Base-by-base conservation (phyloP, 2,113 vertebrate genomes). In the Aix galericulata region DNA sequence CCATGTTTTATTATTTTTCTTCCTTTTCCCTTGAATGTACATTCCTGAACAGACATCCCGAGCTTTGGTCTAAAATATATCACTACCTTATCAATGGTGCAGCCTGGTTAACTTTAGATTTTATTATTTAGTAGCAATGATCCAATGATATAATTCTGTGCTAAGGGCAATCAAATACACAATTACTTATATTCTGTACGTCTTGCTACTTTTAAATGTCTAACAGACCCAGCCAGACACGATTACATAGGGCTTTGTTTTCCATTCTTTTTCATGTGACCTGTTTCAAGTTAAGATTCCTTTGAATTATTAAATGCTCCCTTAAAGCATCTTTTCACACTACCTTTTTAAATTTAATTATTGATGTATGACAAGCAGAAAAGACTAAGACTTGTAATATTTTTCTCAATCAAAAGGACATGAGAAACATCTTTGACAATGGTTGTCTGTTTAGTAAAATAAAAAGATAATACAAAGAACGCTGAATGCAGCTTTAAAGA, bases 241-340 rank as follows among this genome's bases (percentile, higher is more conserved):
- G 60, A 89, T 82, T 82, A 95, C 46, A 82, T 0, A 60, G 60
- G 77, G 96, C 86, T 97, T 97, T 95, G 86, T 96, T 98, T 97
- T 94, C 76, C 31, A 86, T 89, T 97, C 92, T 97, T 97, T 96
- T 95, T 96, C 92, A 96, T 85, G 89, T 96, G 93, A 97, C 94
- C 96, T 95, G 71, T 96, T 97, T 98, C 94, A 97, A 96, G 92
- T 96, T 96, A 98, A 97, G 87, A 97, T 91, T 97, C 95, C 91
- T 97, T 95, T 98, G 92, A 97, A 98, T 98, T 97, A 98, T 98
- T 98, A 97, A 98, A 97, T 96, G 94, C 87, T 97, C 97, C 96
- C 97, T 97, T 97, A 97, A 97, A 98, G 96, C 94, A 91, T 92
- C 95, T 97, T 97, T 97, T 97, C 93, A 96, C 2, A 22, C 73